phyloP scores from a whole-genome alignment of 2,888 invertebrate genomes.

The Ferdinandea cuprea region DNA sequence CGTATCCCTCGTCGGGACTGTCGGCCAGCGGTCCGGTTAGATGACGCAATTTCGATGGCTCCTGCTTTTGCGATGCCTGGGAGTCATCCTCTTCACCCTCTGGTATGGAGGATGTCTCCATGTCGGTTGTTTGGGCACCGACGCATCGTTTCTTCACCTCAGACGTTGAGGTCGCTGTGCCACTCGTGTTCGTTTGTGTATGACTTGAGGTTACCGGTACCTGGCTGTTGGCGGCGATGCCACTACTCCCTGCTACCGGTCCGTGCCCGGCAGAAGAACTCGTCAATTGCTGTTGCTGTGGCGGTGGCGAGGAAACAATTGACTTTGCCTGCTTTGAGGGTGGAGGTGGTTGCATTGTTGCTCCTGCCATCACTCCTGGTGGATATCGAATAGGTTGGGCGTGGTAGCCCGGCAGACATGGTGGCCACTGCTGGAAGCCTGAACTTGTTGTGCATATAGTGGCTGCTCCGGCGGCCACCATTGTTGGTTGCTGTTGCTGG shows the following conservation, averaged over 20 bases:
- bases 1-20: constrained; percentile 94
- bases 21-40: constrained; percentile 86
- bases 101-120: constrained; percentile 83
- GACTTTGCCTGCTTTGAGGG: constrained; percentile 62
- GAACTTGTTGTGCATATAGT: constrained; percentile 79
- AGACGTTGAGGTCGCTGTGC: constrained; percentile 80
- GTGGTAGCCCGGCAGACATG: constrained; percentile 84
- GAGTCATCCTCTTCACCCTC: constrained; percentile 82
- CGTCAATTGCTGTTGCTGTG: constrained; percentile 62
- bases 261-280: constrained; percentile 42
- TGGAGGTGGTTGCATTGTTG: constrained; percentile 61
- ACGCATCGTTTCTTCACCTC: constrained; percentile 84
- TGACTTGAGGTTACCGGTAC: constrained; percentile 82
- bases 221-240: constrained; percentile 43
- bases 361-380: constrained; percentile 74
- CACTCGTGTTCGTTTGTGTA: constrained; percentile 74
- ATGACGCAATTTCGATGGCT: constrained; percentile 84
- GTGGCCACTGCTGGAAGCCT: constrained; percentile 84
- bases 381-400: constrained; percentile 81
- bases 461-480: constrained; percentile 58
- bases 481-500: constrained; percentile 64
- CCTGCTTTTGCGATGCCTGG: constrained; percentile 77
- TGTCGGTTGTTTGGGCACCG: constrained; percentile 85
- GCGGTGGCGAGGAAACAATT: constrained; percentile 72
- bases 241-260: constrained; percentile 48